A percentile compares a stretch with the other conserved stretches of the same genome.
Conservation (phyloP, 2,888 invertebrate species). For the Podotricha telesiphe region DNA sequence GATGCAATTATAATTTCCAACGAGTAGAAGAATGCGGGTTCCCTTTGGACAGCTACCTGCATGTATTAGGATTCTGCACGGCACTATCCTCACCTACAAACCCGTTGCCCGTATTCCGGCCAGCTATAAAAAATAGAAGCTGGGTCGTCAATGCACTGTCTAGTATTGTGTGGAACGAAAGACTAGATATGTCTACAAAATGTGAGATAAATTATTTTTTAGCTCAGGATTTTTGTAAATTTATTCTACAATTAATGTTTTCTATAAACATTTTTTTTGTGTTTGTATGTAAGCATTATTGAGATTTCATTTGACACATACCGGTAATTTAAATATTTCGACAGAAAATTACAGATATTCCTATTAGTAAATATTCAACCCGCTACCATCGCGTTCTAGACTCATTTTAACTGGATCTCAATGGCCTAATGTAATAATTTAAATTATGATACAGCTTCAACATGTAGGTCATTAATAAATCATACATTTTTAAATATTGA, state of each 20-base stretch:
- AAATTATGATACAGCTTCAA: too few species aligned
- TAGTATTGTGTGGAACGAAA: slow-evolving; percentile 55
- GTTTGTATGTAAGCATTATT: too few species aligned
- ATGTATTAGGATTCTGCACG: slow-evolving; percentile 76
- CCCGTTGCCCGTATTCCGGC: slow-evolving; percentile 81
- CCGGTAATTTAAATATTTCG: too few species aligned
- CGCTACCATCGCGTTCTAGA: too few species aligned
- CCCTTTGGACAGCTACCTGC: slow-evolving; percentile 64
- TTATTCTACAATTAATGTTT: not conserved
- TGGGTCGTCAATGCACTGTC: slow-evolving; percentile 67
- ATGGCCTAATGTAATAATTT: too few species aligned
- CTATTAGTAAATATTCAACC: too few species aligned
- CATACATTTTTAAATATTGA: not conserved
- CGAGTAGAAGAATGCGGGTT: slow-evolving; percentile 51
- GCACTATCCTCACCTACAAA: slow-evolving; percentile 79
- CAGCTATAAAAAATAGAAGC: slow-evolving; percentile 76
- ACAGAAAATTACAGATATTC: too few species aligned
- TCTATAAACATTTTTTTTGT: too few species aligned
- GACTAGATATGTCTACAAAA: slow-evolving; percentile 53
- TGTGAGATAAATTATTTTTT: not conserved
- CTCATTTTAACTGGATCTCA: too few species aligned
- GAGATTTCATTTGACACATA: too few species aligned
- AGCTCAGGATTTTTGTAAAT: not conserved
- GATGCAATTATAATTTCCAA: slow-evolving; percentile 43
- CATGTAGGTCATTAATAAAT: not conserved